Base-by-base conservation (phyloP, 1,140 invertebrate genomes). In the Drosophila teissieri region DNA sequence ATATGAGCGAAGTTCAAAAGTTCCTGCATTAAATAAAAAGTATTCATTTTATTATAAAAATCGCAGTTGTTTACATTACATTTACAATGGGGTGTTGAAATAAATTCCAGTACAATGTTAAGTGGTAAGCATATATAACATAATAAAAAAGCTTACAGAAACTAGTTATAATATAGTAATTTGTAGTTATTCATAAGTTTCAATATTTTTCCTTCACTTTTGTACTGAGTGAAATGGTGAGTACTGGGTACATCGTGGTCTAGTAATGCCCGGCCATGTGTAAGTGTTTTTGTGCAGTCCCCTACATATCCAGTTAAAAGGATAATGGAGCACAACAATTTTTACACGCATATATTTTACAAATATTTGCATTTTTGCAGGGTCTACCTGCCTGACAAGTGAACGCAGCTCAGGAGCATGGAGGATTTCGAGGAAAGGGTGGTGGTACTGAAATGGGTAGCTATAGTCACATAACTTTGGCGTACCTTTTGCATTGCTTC, bases 291-390 rank as follows among this genome's bases (percentile, higher is more conserved):
- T 76, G 61, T 68, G 67, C 75, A 78, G 56, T 42, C 55, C 63
- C 75, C 75, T 62, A 77, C 73, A 90, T 84, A 88, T 90, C 61
- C 84, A 89, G 84, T 89, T 89, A 88, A 88, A 88, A 88, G 84
- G 84, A 88, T 88, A 88, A 88, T 89, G 84, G 85, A 89, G 84
- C 84, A 88, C 84, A 88, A 88, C 83, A 88, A 88, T 88, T 88
- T 89, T 88, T 88, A 80, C 84, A 89, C 84, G 84, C 84, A 88
- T 88, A 88, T 89, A 88, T 88, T 89, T 88, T 89, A 84, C 85
- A 88, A 88, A 89, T 88, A 88, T 88, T 88, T 88, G 84, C 84
- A 89, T 88, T 89, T 85, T 88, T 89, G 46, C 79, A 76, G 62
- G 37, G 57, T 73, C 78, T 69, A 46, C 68, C 78, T 72, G 80